A percentile compares a stretch with the other conserved stretches of the same genome.
These are phyloP conservation scores for Rhadina sibilatrix DNA, from an alignment of 2,113 vertebrate genomes.

Conservation along the genomic window DNA sequence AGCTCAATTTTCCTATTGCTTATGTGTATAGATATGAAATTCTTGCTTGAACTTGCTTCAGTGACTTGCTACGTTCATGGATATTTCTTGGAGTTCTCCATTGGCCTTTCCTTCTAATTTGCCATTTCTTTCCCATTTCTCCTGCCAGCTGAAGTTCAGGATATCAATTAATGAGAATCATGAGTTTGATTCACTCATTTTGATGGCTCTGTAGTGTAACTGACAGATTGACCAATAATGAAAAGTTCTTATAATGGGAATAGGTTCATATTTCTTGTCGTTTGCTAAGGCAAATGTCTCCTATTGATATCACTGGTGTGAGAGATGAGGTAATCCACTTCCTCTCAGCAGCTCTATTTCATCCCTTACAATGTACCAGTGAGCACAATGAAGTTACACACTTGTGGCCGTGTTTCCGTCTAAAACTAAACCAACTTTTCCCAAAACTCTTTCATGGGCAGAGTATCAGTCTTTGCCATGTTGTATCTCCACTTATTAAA, in stretches of 20 bases:
- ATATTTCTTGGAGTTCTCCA: neutral
- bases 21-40: neutral
- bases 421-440: neutral
- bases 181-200: neutral
- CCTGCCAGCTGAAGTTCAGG: neutral
- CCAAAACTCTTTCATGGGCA: neutral
- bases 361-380: neutral
- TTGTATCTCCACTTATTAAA: neutral
- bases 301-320: neutral
- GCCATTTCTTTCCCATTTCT: neutral
- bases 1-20: neutral
- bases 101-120: neutral
- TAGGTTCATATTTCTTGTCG: neutral
- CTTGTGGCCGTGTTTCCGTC: neutral
- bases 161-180: neutral
- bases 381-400: neutral
- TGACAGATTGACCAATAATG: neutral
- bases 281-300: neutral
- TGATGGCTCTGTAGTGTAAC: neutral
- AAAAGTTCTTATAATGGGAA: neutral
- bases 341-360: neutral
- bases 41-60: neutral
- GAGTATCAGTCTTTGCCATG: neutral
- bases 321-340: neutral
- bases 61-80: neutral